Conservation (phyloP, 2,888 invertebrate species). For the Lymantria monacha region DNA sequence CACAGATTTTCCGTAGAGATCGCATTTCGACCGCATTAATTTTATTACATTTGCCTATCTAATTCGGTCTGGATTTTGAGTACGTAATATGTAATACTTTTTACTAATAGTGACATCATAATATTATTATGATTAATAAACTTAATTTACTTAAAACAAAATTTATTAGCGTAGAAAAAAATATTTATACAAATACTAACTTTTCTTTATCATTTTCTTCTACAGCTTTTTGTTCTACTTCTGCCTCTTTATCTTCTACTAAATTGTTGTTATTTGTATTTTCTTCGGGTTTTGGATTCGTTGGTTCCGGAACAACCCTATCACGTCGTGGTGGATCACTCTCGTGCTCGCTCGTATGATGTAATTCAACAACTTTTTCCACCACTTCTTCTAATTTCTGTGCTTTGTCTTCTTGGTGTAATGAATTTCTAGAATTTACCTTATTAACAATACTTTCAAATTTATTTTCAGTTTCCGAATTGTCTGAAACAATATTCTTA, state of each 20-base stretch:
- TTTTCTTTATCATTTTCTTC: slow-evolving; percentile 7
- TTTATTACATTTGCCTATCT: too few species aligned
- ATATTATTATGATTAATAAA: too few species aligned
- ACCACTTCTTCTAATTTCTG: slow-evolving; percentile 58
- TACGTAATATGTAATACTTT: too few species aligned
- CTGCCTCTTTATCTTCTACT: neutral
- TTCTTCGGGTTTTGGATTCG: slow-evolving; percentile 8
- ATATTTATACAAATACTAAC: slow-evolving; percentile 6
- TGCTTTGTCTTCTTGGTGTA: slow-evolving; percentile 41
- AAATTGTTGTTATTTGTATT: slow-evolving; percentile 1
- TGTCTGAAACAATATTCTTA: slow-evolving; percentile 11
- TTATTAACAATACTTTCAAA: slow-evolving; percentile 14
- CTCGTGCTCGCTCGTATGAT: slow-evolving; percentile 29
- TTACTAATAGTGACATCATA: too few species aligned
- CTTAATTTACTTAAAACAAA: too few species aligned
- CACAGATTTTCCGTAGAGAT: too few species aligned
- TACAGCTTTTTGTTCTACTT: slow-evolving; percentile 4
- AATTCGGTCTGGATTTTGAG: too few species aligned
- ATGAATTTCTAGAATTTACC: slow-evolving; percentile 14
- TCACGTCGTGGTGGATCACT: slow-evolving; percentile 29
- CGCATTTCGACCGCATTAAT: too few species aligned
- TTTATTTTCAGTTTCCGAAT: slow-evolving; percentile 15
- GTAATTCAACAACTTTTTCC: slow-evolving; percentile 54
- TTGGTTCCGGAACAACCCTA: slow-evolving; percentile 5
- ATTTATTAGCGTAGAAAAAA: too few species aligned